These are phyloP conservation scores for Leptodactylus fuscus DNA, from an alignment of 2,113 vertebrate species.

Conservation along the genomic window DNA sequence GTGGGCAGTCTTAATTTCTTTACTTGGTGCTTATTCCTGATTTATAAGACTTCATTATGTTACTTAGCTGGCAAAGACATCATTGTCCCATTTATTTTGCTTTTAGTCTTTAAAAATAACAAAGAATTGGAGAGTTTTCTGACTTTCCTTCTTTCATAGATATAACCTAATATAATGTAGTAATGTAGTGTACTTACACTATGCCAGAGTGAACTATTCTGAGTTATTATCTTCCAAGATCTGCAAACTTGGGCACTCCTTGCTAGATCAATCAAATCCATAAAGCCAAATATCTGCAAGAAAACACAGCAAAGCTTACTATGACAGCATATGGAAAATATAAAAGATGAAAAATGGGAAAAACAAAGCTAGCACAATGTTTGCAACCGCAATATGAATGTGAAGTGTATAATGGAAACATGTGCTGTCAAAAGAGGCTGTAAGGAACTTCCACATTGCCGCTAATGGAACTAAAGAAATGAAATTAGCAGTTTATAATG, in stretches of 20 bases:
- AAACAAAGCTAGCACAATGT: conserved; percentile 2
- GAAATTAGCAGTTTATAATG: background rate
- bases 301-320: conserved; percentile 47
- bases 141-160: background rate
- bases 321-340: conserved; percentile 47
- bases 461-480: background rate
- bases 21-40: no score
- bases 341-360: conserved; percentile 31
- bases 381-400: conserved; percentile 23
- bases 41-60: no score
- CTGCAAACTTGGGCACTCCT: conserved; percentile 69
- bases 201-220: conserved; percentile 69
- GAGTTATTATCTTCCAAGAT: conserved; percentile 69
- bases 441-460: background rate
- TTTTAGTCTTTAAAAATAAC: no score
- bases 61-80: no score
- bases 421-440: background rate
- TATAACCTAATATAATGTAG: background rate
- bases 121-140: no score
- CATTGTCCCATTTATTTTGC: no score
- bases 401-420: conserved; percentile 5
- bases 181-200: conserved; percentile 65
- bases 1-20: no score
- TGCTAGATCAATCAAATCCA: conserved; percentile 69
- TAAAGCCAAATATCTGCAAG: conserved; percentile 69